Percentiles rank a stretch among this genome's conserved stretches.
These are phyloP conservation scores for Melanotaenia duboulayi DNA, from an alignment of 2,113 vertebrate species.

Conservation along the genomic window DNA sequence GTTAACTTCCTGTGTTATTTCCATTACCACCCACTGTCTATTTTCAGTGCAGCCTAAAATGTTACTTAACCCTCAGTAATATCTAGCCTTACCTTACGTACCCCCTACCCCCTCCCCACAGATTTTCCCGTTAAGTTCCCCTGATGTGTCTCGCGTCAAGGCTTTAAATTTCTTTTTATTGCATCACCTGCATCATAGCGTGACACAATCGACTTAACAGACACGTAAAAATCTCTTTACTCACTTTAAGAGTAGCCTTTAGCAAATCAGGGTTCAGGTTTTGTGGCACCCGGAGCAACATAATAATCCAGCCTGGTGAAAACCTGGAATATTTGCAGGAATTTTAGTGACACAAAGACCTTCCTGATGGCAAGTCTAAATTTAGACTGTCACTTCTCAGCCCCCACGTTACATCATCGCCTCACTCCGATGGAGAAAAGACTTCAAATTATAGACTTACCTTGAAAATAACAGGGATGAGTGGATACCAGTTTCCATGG, in stretches of 20 bases:
- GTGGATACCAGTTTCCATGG: slow-evolving; percentile 9
- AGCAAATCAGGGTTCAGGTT: background rate
- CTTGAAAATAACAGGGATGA: background rate
- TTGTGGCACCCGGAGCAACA: background rate
- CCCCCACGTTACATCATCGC: slow-evolving; percentile 17
- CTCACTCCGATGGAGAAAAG: background rate
- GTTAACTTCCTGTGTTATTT: slow-evolving; percentile 52
- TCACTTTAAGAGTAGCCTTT: no score
- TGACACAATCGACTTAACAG: background rate
- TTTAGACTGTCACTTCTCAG: slow-evolving; percentile 41
- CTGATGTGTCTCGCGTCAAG: background rate
- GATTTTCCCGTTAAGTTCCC: background rate
- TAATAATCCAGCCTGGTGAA: background rate
- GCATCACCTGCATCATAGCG: background rate
- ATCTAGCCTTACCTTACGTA: background rate
- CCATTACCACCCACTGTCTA: slow-evolving; percentile 37
- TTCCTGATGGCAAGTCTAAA: slow-evolving; percentile 26
- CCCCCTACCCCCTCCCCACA: background rate
- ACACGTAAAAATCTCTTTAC: background rate
- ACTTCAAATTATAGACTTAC: slow-evolving; percentile 15
- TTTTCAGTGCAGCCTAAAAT: slow-evolving; percentile 23
- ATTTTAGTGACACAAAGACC: slow-evolving; percentile 5
- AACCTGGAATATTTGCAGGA: slow-evolving; percentile 6
- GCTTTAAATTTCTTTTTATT: background rate
- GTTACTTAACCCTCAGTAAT: slow-evolving; percentile 9